Conservation (phyloP, 2,113 vertebrate genomes). For the Uria lomvia region DNA sequence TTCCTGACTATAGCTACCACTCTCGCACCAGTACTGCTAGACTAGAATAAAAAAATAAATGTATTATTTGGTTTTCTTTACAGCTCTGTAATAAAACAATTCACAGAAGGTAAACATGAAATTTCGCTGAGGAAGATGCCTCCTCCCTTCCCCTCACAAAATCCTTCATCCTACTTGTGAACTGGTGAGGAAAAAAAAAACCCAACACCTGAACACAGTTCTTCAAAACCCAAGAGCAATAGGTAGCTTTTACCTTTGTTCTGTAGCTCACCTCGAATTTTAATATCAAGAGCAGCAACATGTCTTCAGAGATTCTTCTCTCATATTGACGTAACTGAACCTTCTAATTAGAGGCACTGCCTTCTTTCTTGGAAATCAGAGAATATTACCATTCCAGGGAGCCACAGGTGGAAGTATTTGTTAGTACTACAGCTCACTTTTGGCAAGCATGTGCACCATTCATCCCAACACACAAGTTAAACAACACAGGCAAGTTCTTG, state of each 20-base stretch:
- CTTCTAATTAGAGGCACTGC: background rate
- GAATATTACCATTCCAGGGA: background rate
- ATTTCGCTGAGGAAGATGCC: background rate
- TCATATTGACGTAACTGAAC: fast-evolving
- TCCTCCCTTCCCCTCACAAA: background rate
- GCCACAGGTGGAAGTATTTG: background rate
- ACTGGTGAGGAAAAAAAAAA: background rate
- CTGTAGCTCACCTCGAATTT: background rate
- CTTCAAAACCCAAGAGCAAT: background rate
- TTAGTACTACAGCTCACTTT: background rate
- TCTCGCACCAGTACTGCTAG: background rate
- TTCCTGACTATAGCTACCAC: background rate
- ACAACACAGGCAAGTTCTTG: background rate
- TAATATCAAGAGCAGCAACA: background rate
- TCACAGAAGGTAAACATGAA: background rate
- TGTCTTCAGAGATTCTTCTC: background rate
- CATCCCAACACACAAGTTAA: background rate
- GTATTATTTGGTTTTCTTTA: background rate
- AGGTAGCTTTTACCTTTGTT: background rate
- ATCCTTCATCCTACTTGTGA: background rate
- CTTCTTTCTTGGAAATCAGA: background rate
- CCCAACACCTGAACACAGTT: background rate
- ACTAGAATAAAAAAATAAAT: background rate
- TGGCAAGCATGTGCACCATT: background rate
- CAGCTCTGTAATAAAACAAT: background rate